Evolutionary conservation across 2,113 vertebrate species (phyloP).

Genomic region (Oryctolagus cuniculus): DNA sequence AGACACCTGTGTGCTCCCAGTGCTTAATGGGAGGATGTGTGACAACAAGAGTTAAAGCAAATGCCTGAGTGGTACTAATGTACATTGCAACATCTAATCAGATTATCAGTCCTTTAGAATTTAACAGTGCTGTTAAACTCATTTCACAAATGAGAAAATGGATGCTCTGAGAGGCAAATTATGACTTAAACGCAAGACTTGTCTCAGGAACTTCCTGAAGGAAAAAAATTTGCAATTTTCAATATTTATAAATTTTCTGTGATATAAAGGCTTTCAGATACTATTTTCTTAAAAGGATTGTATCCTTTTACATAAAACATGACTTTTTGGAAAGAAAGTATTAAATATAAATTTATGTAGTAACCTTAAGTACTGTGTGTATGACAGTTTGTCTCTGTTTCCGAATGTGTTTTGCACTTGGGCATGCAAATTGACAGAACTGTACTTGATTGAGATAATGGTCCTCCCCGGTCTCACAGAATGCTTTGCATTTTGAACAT

Average conservation of each 20-base stretch:
- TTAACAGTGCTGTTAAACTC: not conserved
- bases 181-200: not conserved
- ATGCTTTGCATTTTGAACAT: conserved; percentile 27
- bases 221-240: not conserved
- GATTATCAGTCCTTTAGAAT: conserved; percentile 26
- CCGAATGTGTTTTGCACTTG: conserved; percentile 1
- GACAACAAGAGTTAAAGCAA: conserved; percentile 14
- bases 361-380: conserved; percentile 8
- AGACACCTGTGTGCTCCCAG: not conserved
- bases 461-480: not conserved
- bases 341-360: conserved; percentile 43
- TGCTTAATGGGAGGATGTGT: not conserved
- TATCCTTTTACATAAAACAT: conserved; percentile 46
- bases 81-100: not conserved
- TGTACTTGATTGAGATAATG: conserved; percentile 21
- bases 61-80: not conserved
- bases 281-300: conserved; percentile 11
- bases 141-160: conserved; percentile 61
- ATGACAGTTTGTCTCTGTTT: not conserved
- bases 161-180: conserved; percentile 10
- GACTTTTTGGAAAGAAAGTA: conserved; percentile 29
- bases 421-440: not conserved
- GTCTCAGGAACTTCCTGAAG: not conserved
- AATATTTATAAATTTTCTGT: conserved; percentile 38
- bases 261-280: conserved; percentile 41